Conservation (phyloP, 2,797 vertebrate genomes). For the Galaxias olidus region DNA sequence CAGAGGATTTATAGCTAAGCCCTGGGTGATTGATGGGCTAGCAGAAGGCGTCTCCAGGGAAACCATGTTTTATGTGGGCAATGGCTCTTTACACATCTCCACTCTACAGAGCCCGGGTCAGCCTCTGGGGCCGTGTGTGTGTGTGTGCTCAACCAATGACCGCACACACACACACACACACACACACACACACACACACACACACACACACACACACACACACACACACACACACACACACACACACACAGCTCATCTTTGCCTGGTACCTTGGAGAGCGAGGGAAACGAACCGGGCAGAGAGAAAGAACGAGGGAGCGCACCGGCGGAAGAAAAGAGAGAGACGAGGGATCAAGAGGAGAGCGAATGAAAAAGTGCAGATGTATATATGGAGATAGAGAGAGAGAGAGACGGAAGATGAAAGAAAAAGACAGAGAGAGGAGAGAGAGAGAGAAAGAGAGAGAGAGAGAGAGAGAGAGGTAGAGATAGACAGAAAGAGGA, state of each 20-base stretch:
- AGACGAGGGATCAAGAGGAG: neutral
- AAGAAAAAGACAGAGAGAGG: neutral
- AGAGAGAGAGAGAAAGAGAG: neutral
- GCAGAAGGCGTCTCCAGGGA: no score
- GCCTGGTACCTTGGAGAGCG: neutral
- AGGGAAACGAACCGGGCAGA: neutral
- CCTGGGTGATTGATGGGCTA: no score
- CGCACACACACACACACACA: neutral
- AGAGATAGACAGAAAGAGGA: neutral
- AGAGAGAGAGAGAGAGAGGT: neutral
- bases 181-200: neutral
- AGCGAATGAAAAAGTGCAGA: no score
- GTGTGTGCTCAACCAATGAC: no score
- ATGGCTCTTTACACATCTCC: no score
- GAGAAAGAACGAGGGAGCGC: neutral
- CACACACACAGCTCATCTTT: no score
- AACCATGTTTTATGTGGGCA: no score
- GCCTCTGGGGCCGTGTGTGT: no score
- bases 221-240: no score
- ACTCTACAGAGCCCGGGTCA: no score
- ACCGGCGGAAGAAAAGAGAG: neutral
- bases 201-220: neutral
- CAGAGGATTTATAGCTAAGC: no score
- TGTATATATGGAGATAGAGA: neutral
- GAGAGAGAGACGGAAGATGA: constrained; percentile 1